These are phyloP conservation scores for Apodemia hepburni DNA, from an alignment of 2,888 invertebrate species.

Conservation along the genomic window DNA sequence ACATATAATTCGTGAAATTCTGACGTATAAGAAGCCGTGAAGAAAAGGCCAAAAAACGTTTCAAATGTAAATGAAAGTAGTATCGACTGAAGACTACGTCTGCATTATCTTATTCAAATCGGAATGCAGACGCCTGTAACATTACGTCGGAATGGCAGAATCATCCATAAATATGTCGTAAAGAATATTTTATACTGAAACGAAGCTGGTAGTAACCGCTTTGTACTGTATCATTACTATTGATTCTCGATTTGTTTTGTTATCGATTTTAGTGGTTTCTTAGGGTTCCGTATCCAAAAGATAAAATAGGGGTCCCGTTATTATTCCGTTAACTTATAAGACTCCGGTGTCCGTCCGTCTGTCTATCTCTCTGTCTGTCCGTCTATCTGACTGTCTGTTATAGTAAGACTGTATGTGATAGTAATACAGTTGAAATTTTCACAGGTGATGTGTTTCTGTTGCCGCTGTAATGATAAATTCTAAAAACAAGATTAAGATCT, in stretches of 20 bases:
- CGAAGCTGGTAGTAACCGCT: conserved; percentile 23
- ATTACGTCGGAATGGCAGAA: conserved; percentile 29
- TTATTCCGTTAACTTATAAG: too few relatives aligned
- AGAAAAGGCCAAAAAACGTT: background rate
- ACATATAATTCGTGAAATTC: background rate
- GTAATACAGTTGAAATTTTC: too few relatives aligned
- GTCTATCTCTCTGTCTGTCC: too few relatives aligned
- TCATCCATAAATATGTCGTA: conserved; percentile 33
- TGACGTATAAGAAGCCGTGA: background rate
- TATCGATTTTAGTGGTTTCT: background rate
- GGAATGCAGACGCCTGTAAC: conserved; percentile 26
- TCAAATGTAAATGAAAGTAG: conserved; percentile 14
- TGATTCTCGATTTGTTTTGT: conserved; percentile 10
- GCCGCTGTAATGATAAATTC: too few relatives aligned
- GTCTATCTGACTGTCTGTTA: too few relatives aligned
- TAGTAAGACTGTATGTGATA: too few relatives aligned
- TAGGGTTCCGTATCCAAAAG: too few relatives aligned
- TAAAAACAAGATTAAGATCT: too few relatives aligned
- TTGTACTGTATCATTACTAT: conserved; percentile 20
- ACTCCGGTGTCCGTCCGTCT: too few relatives aligned
- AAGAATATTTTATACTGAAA: conserved; percentile 33
- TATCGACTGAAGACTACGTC: conserved; percentile 1
- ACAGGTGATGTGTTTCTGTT: too few relatives aligned
- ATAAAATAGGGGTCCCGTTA: too few relatives aligned
- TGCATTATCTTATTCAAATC: conserved; percentile 19